A percentile compares a stretch with the other conserved stretches of the same genome.
These are phyloP conservation scores for Epirrita christyi DNA, from an alignment of 2,888 invertebrate species.

Conservation along the genomic window DNA sequence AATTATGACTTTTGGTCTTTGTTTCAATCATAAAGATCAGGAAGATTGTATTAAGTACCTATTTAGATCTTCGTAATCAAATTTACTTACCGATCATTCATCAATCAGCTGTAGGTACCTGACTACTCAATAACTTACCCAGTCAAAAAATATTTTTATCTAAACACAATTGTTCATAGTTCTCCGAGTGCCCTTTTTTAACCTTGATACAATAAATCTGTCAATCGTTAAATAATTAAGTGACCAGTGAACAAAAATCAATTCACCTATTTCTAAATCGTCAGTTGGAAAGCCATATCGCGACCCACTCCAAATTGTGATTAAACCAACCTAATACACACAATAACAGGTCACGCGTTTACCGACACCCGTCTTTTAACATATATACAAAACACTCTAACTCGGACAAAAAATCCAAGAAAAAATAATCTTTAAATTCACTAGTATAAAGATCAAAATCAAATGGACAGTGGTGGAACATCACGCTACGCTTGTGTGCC, in stretches of 20 bases:
- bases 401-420: conserved; percentile 27
- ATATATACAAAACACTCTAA: conserved; percentile 35
- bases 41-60: too few species aligned
- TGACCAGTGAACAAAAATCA: conserved; percentile 53
- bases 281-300: conserved; percentile 78
- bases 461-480: conserved; percentile 47
- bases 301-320: conserved; percentile 83
- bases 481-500: conserved; percentile 71
- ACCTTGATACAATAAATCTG: conserved; percentile 14
- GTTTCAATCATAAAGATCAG: too few species aligned
- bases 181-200: neutral
- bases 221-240: conserved; percentile 35
- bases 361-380: conserved; percentile 67
- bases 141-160: too few species aligned
- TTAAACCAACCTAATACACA: conserved; percentile 84
- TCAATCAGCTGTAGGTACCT: too few species aligned
- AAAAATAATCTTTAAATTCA: conserved; percentile 29
- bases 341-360: conserved; percentile 83
- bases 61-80: too few species aligned
- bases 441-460: conserved; percentile 38
- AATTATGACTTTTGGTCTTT: too few species aligned
- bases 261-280: conserved; percentile 69
- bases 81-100: too few species aligned
- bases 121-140: too few species aligned
- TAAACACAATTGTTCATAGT: too few species aligned